Conservation (phyloP, 2,113 vertebrate genomes). For the Embiotoca jacksoni region DNA sequence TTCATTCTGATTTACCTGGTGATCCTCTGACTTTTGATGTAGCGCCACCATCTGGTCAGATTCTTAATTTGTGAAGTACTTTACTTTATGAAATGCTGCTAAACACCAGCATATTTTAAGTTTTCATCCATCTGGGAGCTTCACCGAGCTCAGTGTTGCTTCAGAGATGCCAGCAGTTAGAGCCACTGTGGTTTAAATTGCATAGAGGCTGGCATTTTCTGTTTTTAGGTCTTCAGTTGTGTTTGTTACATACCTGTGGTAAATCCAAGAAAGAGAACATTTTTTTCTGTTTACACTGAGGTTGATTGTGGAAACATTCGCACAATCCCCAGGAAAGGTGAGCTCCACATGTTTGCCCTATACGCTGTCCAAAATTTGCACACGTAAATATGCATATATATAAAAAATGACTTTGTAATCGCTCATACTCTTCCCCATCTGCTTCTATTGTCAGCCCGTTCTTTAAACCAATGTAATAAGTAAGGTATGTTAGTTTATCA, state of each 20-base stretch:
- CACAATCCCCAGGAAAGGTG: not conserved
- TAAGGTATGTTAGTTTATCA: too few species aligned
- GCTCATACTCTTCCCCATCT: too few species aligned
- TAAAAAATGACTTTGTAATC: too few species aligned
- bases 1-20: not conserved
- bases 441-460: too few species aligned
- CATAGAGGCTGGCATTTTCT: slow-evolving; percentile 14
- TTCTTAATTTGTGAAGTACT: too few species aligned
- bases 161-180: slow-evolving; percentile 10
- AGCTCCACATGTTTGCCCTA: not conserved
- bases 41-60: too few species aligned
- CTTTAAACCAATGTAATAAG: too few species aligned
- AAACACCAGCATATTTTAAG: slow-evolving; percentile 2
- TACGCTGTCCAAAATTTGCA: not conserved
- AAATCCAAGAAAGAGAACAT: slow-evolving; percentile 4
- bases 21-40: too few species aligned
- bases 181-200: slow-evolving; percentile 20
- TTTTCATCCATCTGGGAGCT: not conserved
- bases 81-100: not conserved
- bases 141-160: not conserved
- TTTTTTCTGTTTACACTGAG: slow-evolving; percentile 6
- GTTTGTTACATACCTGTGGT: slow-evolving; percentile 20
- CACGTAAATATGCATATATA: not conserved
- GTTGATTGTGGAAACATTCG: not conserved
- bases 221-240: slow-evolving; percentile 3